These are phyloP conservation scores for Branchinecta lynchi DNA, from an alignment of 1,140 invertebrate species.

Conservation along the genomic window DNA sequence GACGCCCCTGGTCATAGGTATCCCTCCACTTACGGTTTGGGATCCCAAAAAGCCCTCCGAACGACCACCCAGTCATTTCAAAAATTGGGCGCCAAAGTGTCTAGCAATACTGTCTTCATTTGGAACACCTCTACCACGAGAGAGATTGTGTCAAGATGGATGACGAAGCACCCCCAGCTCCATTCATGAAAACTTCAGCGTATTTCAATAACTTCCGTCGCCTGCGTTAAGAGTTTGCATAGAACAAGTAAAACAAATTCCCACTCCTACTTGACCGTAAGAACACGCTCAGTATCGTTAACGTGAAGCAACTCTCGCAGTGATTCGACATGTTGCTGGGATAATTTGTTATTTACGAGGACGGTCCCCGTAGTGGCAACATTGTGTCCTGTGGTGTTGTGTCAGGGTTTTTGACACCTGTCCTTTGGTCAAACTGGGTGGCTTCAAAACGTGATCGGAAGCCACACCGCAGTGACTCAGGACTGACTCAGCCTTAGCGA, in stretches of 20 bases:
- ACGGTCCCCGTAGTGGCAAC: background rate
- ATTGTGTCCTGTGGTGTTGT: background rate
- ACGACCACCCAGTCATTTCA: too few relatives aligned
- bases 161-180: too few relatives aligned
- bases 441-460: conserved; percentile 3
- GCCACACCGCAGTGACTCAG: conserved; percentile 5
- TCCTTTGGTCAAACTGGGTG: conserved; percentile 6
- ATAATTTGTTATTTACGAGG: conserved; percentile 7
- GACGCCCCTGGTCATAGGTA: too few relatives aligned
- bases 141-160: too few relatives aligned
- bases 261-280: background rate
- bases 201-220: conserved; percentile 9
- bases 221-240: background rate
- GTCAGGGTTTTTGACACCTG: background rate
- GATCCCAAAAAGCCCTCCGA: too few relatives aligned
- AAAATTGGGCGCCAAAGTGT: too few relatives aligned
- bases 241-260: conserved; percentile 5
- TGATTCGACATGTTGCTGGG: conserved; percentile 4
- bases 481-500: background rate
- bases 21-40: too few relatives aligned
- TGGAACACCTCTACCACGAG: too few relatives aligned
- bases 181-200: background rate
- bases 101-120: too few relatives aligned
- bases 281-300: background rate
- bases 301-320: background rate